Conservation (phyloP, 1,140 invertebrate species). For the Neodiprion virginianus region DNA sequence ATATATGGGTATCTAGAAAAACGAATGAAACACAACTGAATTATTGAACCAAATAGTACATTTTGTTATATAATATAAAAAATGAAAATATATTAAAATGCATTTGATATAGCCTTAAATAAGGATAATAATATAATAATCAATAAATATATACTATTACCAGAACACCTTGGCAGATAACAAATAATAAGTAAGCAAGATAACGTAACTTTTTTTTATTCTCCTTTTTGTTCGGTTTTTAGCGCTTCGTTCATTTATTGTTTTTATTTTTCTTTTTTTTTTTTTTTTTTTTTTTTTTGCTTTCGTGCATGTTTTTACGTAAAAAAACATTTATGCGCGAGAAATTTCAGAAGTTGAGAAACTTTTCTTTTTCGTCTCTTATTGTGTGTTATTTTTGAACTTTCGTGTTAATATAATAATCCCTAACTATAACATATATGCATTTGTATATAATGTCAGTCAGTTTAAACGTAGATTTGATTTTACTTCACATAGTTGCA, state of each 20-base stretch:
- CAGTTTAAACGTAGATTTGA: too few relatives aligned
- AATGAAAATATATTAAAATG: constrained; percentile 65
- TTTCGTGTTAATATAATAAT: too few relatives aligned
- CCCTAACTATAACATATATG: too few relatives aligned
- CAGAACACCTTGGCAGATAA: constrained; percentile 62
- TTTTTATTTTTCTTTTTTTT: constrained; percentile 24
- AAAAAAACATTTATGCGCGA: constrained; percentile 36
- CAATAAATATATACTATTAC: constrained; percentile 63
- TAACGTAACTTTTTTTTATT: constrained; percentile 44
- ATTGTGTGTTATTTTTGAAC: too few relatives aligned
- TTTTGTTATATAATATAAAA: constrained; percentile 55
- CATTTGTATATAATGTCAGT: too few relatives aligned
- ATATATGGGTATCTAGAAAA: constrained; percentile 43
- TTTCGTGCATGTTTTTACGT: constrained; percentile 24
- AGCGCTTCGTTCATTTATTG: constrained; percentile 23
- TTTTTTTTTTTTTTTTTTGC: constrained; percentile 19
- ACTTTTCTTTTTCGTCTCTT: constrained; percentile 17
- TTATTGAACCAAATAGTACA: constrained; percentile 64
- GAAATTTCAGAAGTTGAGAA: constrained; percentile 41
- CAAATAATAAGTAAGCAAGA: constrained; percentile 62
- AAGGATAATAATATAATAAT: constrained; percentile 54
- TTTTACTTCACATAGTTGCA: too few relatives aligned
- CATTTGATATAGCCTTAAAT: constrained; percentile 60
- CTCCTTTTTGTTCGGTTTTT: constrained; percentile 19
- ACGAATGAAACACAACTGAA: constrained; percentile 53